Evolutionary conservation across 2,888 invertebrate genomes (phyloP), one percentile per base, ranked within the genome.

Genomic region (Drepana falcataria): DNA sequence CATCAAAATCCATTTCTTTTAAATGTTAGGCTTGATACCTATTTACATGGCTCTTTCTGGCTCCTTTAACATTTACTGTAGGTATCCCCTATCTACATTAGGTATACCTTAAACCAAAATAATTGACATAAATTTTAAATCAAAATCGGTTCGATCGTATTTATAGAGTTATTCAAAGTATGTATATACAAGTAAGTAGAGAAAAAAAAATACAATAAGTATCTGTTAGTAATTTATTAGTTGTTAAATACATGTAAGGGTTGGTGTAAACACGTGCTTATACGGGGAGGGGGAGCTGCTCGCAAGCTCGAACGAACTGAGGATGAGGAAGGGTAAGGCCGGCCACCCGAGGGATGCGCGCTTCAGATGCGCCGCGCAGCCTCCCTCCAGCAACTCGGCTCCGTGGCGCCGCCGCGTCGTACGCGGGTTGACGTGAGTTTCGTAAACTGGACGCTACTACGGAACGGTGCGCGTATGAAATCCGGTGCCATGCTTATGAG

Each of bases 311-410:
- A 64, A 59, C 60, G 66, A 63, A 63, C 58, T 71, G 69, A 60
- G 60, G 65, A 67, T 73, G 63, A 67, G 73, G 73, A 73, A 78
- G 86, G 73, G 73, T 73, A 78, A 85, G 73, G 51, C 40, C 21
- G 21, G 21, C 21, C 21, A 21, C 21, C 21, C 21, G 51, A 51
- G 79, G 77, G 83, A 79, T 88, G 90, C 86, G 89, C 85, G 77
- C 69, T 63, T 64, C 69, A 79, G 86, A 87, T 89, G 88, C 88
- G 87, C 87, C 75, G 88, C 85, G 85, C 90, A 88, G 89, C 87
- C 80, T 89, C 90, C 83, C 71, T 64, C 65, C 68, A 73, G 64
- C 60, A 63, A 69, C 67, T 75, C 72, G 79, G 66, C 79, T 75
- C 79, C 75, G 83, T 82, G 85, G 83, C 86, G 87, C 85, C 85